Base-by-base conservation (phyloP, 2,113 vertebrate species). In the Ifrita kowaldi region DNA sequence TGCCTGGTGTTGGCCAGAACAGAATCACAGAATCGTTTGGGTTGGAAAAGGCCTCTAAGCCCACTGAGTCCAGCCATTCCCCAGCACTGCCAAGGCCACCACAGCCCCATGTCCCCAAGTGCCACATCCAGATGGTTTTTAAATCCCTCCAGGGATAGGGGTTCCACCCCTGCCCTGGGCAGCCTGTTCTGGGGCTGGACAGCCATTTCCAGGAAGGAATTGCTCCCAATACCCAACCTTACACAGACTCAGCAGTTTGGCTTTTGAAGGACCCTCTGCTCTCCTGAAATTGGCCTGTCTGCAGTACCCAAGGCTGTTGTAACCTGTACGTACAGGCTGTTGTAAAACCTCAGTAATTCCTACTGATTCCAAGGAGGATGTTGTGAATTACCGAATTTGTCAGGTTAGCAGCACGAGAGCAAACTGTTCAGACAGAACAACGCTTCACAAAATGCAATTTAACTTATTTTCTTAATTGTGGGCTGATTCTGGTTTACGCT, bases 401-500 rank as follows among this genome's bases (percentile, higher is more conserved):
- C 85, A 93, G 63, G 46, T 76, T 42, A 84, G 73, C 88, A 37
- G 62, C 27, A 70, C 0, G 0, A 63, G 20, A 85, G 60, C 68
- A 67, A 68, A 60, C 87, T 47, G 30, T 13, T 53, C 71, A 53
- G 44, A 68, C 56, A 89, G 27, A 86, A 71, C 32, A 84, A 87
- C 35, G 70, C 73, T 73, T 74, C 35, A 10, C 32, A 70, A 94
- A 88, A 91, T 30, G 17, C 67, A 68, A 22, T 76, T 89, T 65
- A 57, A 94, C 42, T 73, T 84, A 81, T 87, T 86, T 85, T 60
- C 93, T 83, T 87, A 96, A 95, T 37, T 89, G 74, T 27, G 59
- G 50, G 46, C 60, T 68, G 83, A 82, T 90, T 71, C 53, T 44
- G 76, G 57, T 57, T 91, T 81, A 75, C 26, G 70, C 56, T 87